Conservation (phyloP, 2,888 invertebrate species). For the Dione juno region DNA sequence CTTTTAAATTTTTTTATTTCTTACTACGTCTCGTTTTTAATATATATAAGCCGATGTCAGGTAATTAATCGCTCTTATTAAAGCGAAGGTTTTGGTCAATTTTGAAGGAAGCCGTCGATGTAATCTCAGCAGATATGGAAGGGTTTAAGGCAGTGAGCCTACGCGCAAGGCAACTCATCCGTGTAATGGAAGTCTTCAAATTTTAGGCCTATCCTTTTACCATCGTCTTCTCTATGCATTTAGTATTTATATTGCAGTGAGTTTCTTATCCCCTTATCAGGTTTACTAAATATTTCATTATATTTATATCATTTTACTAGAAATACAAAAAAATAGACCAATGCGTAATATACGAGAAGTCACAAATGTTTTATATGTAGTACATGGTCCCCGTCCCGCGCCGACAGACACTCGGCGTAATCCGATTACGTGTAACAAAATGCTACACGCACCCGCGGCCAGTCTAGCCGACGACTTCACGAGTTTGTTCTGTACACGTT, state of each 20-base stretch:
- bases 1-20: slow-evolving; percentile 49
- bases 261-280: slow-evolving; percentile 44
- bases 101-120: slow-evolving; percentile 59
- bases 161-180: slow-evolving; percentile 71
- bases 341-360: slow-evolving; percentile 45
- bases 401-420: slow-evolving; percentile 69
- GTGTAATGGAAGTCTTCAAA: slow-evolving; percentile 75
- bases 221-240: slow-evolving; percentile 58
- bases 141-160: slow-evolving; percentile 68
- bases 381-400: slow-evolving; percentile 64
- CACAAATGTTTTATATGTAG: slow-evolving; percentile 65
- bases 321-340: slow-evolving; percentile 10
- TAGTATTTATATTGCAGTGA: slow-evolving; percentile 49
- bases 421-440: slow-evolving; percentile 81
- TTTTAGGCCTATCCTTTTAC: slow-evolving; percentile 55
- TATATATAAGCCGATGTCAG: slow-evolving; percentile 21
- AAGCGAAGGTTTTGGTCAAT: slow-evolving; percentile 54
- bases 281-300: neutral
- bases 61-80: slow-evolving; percentile 43
- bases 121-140: slow-evolving; percentile 65
- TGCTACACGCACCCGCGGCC: slow-evolving; percentile 65
- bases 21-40: slow-evolving; percentile 46
- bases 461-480: slow-evolving; percentile 48
- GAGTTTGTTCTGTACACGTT: slow-evolving; percentile 58
- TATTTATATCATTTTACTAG: neutral